A percentile compares a stretch with the other conserved stretches of the same genome.
phyloP scores from a whole-genome alignment of 2,797 vertebrate genomes.

The Crenuchus spilurus region DNA sequence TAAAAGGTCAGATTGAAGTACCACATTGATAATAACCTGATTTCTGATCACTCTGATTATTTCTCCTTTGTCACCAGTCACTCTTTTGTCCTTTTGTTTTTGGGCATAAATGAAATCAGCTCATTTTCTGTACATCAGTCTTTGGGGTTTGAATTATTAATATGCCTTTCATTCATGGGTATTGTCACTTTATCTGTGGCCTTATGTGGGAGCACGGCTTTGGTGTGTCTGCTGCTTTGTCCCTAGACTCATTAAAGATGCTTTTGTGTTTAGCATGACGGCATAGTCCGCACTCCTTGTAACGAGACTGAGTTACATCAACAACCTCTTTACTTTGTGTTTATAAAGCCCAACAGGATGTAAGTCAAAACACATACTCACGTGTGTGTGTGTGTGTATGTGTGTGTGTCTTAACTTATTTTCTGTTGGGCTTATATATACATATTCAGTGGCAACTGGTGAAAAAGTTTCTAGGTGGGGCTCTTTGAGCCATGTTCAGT shows the following conservation, averaged over 20 bases:
- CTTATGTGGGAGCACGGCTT: constrained; percentile 5
- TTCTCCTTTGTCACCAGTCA: not conserved
- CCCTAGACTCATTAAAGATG: constrained; percentile 33
- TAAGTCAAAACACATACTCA: too few relatives aligned
- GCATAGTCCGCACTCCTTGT: constrained; percentile 13
- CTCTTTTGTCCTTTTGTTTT: constrained; percentile 30
- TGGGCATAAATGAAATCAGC: constrained; percentile 42
- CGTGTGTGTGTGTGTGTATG: too few relatives aligned
- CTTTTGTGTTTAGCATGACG: constrained; percentile 38
- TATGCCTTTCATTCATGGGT: constrained; percentile 33
- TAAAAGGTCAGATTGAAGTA: constrained; percentile 2
- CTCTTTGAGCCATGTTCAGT: too few relatives aligned
- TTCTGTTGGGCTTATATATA: too few relatives aligned
- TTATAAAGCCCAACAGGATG: not conserved
- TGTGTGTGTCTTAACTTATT: too few relatives aligned
- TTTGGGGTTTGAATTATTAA: constrained; percentile 51
- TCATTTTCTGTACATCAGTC: constrained; percentile 36
- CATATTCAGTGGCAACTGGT: too few relatives aligned
- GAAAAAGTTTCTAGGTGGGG: too few relatives aligned
- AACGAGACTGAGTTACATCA: constrained; percentile 21
- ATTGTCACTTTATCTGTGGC: constrained; percentile 36
- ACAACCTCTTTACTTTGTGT: not conserved
- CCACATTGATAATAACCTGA: not conserved
- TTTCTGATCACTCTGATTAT: constrained; percentile 5
- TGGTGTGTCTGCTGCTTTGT: constrained; percentile 35